phyloP scores from a whole-genome alignment of 1,140 invertebrate genomes.

The Sminthurides bifidus region DNA sequence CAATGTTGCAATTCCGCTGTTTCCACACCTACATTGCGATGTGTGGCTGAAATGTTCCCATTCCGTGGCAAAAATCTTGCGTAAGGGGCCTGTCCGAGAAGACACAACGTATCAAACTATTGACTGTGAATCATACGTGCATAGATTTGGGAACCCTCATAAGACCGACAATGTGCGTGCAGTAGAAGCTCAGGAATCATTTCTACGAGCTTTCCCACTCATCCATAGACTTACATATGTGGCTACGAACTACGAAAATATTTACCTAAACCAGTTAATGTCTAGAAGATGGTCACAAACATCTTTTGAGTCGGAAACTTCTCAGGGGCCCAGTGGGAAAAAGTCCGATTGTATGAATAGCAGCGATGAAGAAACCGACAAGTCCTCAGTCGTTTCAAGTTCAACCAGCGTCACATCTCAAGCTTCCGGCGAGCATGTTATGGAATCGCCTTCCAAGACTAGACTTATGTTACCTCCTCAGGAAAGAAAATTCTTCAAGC shows the following conservation, averaged over 20 bases:
- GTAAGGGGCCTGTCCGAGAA: background rate
- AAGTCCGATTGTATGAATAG: no score
- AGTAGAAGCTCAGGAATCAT: constrained; percentile 9
- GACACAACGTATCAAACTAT: background rate
- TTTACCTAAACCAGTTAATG: no score
- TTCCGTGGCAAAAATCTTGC: background rate
- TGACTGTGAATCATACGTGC: background rate
- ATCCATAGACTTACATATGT: no score
- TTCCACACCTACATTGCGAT: constrained; percentile 16
- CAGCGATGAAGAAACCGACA: no score
- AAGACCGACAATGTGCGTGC: constrained; percentile 4
- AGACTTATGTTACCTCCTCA: constrained; percentile 19
- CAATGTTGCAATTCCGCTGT: background rate
- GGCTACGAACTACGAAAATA: no score
- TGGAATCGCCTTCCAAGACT: background rate
- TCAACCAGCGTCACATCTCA: no score
- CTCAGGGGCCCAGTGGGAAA: no score
- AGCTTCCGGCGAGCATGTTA: no score
- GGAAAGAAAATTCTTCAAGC: constrained; percentile 29
- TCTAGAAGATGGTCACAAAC: no score
- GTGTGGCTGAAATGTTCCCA: constrained; percentile 15
- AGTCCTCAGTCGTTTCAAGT: no score
- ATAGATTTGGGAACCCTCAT: background rate
- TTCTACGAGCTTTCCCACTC: no score
- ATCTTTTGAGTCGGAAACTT: no score